These are phyloP conservation scores for Sylvicola cinctus DNA, from an alignment of 2,888 invertebrate species.

Conservation along the genomic window DNA sequence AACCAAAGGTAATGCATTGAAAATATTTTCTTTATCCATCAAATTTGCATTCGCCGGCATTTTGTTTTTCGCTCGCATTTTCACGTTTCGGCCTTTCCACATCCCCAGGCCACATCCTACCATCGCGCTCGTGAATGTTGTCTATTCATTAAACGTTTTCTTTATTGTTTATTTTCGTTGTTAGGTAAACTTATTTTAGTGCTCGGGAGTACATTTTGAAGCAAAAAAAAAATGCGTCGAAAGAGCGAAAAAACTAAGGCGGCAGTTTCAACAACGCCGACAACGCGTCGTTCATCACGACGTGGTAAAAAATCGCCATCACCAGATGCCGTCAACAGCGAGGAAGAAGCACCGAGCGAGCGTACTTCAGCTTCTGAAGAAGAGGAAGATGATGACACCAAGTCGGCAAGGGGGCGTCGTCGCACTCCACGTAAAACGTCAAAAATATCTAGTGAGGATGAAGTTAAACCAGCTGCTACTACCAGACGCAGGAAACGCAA, in stretches of 20 bases:
- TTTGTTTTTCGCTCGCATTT: no score
- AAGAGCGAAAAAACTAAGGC: constrained; percentile 52
- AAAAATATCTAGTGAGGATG: constrained; percentile 2
- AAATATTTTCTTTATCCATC: no score
- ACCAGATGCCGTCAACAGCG: constrained; percentile 12
- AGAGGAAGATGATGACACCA: constrained; percentile 2
- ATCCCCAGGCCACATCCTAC: no score
- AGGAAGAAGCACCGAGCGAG: constrained; percentile 10
- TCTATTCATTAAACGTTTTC: no score
- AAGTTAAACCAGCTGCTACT: constrained; percentile 3
- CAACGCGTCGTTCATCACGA: constrained; percentile 26
- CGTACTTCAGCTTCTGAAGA: constrained; percentile 1
- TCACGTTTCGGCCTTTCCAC: no score
- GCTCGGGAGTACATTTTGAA: no score
- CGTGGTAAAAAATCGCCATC: constrained; percentile 27
- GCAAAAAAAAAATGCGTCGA: constrained; percentile 43
- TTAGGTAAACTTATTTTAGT: no score
- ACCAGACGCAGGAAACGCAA: neutral
- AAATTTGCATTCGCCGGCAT: no score
- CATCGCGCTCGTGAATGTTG: no score
- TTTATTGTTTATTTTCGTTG: no score
- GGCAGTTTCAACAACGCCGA: constrained; percentile 34
- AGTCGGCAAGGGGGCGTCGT: neutral
- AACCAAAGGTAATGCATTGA: no score
- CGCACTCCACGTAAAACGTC: constrained; percentile 2